These are phyloP conservation scores for Ceratosolen solmsi DNA, from an alignment of 1,140 invertebrate species.

Conservation along the genomic window DNA sequence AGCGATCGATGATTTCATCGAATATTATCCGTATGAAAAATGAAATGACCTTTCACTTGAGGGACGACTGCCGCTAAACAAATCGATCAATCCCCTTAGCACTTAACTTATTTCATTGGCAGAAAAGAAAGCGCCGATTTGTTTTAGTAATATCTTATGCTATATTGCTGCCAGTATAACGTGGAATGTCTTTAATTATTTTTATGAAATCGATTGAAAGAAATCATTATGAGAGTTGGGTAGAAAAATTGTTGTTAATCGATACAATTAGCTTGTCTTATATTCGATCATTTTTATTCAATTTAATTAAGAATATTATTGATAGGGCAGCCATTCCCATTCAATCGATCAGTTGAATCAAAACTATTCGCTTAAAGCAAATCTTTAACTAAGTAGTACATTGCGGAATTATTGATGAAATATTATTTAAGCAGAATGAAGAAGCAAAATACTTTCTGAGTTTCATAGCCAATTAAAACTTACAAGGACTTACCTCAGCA, in stretches of 20 bases:
- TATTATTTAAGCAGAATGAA: too few relatives aligned
- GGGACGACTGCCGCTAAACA: neutral
- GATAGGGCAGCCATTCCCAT: neutral
- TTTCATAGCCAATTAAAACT: too few relatives aligned
- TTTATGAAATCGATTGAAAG: neutral
- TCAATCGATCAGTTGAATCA: too few relatives aligned
- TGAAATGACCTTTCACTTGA: constrained; percentile 20
- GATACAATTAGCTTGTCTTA: neutral
- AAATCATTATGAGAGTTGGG: neutral
- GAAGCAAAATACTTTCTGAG: too few relatives aligned
- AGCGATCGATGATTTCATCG: constrained; percentile 9
- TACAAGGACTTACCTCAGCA: too few relatives aligned
- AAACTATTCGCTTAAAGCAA: too few relatives aligned
- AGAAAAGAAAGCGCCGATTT: constrained; percentile 1
- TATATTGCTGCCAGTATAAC: neutral
- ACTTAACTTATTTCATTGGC: neutral
- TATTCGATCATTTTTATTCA: neutral
- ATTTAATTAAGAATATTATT: too few relatives aligned
- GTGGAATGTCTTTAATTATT: neutral
- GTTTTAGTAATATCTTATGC: constrained; percentile 11
- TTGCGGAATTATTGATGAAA: too few relatives aligned
- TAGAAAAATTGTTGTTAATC: neutral
- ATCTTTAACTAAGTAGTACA: too few relatives aligned
- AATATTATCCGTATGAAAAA: neutral
- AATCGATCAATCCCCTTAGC: neutral